Base-by-base conservation (phyloP, 1,140 invertebrate species). In the Anastatus disparis region DNA sequence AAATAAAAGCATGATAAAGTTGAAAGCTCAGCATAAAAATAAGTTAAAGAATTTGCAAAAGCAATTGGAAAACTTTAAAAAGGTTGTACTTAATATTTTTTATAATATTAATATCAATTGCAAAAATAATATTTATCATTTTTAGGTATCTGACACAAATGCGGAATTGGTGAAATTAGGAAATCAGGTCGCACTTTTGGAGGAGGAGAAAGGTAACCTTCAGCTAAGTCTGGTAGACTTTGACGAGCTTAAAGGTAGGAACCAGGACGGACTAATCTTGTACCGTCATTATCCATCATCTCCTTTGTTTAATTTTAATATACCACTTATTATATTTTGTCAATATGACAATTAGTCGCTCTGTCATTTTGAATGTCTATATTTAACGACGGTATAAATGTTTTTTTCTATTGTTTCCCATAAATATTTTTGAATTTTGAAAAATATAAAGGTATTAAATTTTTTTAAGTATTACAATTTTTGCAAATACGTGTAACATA, bases 171-270 rank as follows among this genome's bases (percentile, higher is more conserved):
- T 90, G 1, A 87, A 88, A 75, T 85, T 96, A 74, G 90, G 91
- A 74, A 93, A 95, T 75, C 89, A 91, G 83, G 89, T 97, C 72
- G 91, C 91, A 53, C 91, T 95, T 81, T 85, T 96, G 58, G 94
- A 96, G 86, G 94, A 96, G 82, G 94, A 95, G 86, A 97, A 94
- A 87, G 93, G 93, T 82, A 95, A 94, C 84, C 89, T 95, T 78
- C 93, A 94, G 84, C 87, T 95, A 79, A 91, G 91, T 87, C 87
- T 93, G 76, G 90, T 94, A 80, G 92, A 94, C 84, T 91, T 92
- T 89, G 92, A 94, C 80, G 91, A 93, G 86, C 87, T 89, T 79
- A 88, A 90, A 89, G 87, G 91, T 92, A 89, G 88, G 87, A 88
- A 84, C 82, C 80, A 80, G 77, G 77, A 78, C 75, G 78, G 75